Base-by-base conservation (phyloP, 2,888 invertebrate genomes). In the Drosophila rellima region DNA sequence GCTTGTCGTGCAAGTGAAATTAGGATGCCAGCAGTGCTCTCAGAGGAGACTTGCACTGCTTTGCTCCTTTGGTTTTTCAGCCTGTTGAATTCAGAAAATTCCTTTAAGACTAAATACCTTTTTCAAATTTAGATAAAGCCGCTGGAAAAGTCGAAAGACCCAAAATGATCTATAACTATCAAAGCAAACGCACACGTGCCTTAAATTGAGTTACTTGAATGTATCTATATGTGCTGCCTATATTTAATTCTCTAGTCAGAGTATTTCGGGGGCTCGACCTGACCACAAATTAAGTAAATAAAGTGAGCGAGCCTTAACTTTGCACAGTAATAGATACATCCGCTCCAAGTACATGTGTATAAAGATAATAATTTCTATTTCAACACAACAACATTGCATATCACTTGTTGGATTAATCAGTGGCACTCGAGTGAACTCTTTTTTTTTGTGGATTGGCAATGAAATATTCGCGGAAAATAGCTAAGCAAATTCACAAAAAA, bases 201-300 rank as follows among this genome's bases (percentile, higher is more conserved):
- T 7, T 2, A 35, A 23, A 55, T 55, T 59, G 40, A 54, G 23
- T 31, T 55, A 17, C 29, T 17, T 23, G 20, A 37, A 33, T 18
- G 33, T 54, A 40, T 54, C 40, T 40, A 7, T 7, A 1, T 39
- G 18, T 0, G 23, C 20, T 52, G 15, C 44, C 59, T 60, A 57
- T 40, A 57, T 56, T 29, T 67, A 67, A 56, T 44, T 52, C 8
- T 11, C 11, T 52, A 57, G 37, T 65, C 37, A 39, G 40, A 18
- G 45, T 51, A 51, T 56, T 75, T 73, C 57, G 78, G 75, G 75
- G 75, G 75, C 75, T 78, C 75, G 75, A 54, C 75, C 59, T 61
- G 33, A 26, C 23, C 63, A 20, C 47, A 47, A 52, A 68, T 48
- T 55, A 62, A 51, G 44, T 55, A 64, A 66, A 78, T 73, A 63